Conservation (phyloP, 2,113 vertebrate species). For the Paramormyrops kingsleyae region DNA sequence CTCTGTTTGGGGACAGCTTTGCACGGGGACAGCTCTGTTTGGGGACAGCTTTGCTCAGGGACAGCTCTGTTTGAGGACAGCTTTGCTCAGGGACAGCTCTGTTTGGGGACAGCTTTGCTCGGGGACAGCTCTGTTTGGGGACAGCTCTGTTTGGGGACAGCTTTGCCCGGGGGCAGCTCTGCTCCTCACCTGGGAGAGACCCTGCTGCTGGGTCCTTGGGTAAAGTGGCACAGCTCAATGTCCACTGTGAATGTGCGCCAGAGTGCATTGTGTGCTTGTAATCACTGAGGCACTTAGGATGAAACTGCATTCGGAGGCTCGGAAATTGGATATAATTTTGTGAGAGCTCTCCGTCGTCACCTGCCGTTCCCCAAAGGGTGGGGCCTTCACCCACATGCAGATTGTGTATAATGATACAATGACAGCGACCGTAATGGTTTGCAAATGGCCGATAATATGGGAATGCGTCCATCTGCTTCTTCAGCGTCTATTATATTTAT, state of each 20-base stretch:
- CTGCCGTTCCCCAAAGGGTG: not conserved
- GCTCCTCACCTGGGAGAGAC: not conserved
- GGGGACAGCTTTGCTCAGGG: not conserved
- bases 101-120: not conserved
- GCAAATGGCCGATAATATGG: not conserved
- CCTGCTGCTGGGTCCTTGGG: not conserved
- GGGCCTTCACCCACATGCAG: not conserved
- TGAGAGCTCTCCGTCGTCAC: not conserved
- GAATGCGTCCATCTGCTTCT: not conserved
- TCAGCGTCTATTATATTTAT: not conserved
- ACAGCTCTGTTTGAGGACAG: not conserved
- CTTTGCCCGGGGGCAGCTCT: not conserved
- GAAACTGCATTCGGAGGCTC: not conserved
- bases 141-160: not conserved
- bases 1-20: not conserved
- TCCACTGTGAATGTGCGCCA: not conserved
- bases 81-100: no score
- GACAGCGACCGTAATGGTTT: not conserved
- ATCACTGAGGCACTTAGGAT: not conserved
- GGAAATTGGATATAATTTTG: not conserved
- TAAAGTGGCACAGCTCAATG: not conserved
- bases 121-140: not conserved
- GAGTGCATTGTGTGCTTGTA: not conserved
- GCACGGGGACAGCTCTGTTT: not conserved
- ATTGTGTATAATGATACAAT: not conserved